phyloP scores from a whole-genome alignment of 2,113 vertebrate genomes.

The Scophthalmus maximus region DNA sequence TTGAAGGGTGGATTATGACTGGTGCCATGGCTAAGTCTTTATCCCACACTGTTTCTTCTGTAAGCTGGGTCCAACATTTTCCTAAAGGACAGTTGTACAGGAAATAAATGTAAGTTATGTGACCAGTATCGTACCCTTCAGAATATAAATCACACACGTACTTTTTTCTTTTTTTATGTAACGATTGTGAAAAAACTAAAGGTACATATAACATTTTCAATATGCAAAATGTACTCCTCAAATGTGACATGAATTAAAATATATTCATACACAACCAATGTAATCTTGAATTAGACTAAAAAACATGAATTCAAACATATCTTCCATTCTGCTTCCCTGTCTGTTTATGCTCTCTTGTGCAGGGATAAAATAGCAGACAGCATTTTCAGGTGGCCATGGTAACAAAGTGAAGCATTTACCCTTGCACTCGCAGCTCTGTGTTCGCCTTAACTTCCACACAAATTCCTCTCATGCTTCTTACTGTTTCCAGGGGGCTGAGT shows the following conservation, averaged over 20 bases:
- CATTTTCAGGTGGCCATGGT: constrained; percentile 92
- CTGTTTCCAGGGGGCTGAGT: constrained; percentile 19
- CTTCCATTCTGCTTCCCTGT: constrained; percentile 1
- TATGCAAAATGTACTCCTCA: neutral
- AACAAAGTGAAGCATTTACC: constrained; percentile 88
- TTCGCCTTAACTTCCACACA: constrained; percentile 67
- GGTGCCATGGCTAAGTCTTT: constrained; percentile 79
- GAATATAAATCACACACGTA: constrained; percentile 36
- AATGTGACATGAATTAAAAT: neutral
- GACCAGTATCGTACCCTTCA: constrained; percentile 30
- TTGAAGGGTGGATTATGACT: constrained; percentile 84
- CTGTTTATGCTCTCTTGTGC: constrained; percentile 59
- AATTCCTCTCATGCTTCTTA: constrained; percentile 35
- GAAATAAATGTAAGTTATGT: constrained; percentile 45
- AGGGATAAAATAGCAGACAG: constrained; percentile 85
- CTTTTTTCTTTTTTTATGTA: too few species aligned
- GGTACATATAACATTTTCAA: neutral
- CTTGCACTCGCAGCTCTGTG: constrained; percentile 84
- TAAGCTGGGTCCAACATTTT: constrained; percentile 68
- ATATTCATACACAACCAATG: constrained; percentile 5
- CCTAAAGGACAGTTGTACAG: constrained; percentile 58
- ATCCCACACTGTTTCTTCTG: constrained; percentile 77
- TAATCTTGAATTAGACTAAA: neutral
- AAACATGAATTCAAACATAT: constrained; percentile 15
- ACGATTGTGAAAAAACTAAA: constrained; percentile 16